These are phyloP conservation scores for Phallusia fumigata DNA, from an alignment of 23 tunicate species.

Conservation along the genomic window DNA sequence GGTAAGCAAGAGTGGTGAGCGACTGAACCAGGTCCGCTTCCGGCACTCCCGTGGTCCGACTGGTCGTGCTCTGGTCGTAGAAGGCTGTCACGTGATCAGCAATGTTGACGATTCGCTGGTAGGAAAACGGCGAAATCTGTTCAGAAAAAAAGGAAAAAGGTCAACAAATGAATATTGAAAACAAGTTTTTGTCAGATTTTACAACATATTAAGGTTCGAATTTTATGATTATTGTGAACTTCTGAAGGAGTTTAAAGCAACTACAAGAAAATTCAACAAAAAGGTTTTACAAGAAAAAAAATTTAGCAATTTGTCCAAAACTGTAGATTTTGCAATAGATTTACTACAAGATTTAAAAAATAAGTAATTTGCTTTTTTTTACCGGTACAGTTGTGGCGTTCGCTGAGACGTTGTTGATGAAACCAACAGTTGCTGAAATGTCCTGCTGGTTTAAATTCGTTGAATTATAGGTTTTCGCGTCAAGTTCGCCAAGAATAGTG, in stretches of 20 bases:
- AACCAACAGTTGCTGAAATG: neutral
- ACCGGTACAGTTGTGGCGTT: neutral
- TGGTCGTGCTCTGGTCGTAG: neutral
- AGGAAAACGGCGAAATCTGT: neutral
- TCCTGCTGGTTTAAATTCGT: neutral
- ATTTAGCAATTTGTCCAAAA: no score
- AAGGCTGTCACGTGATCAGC: slow-evolving; percentile 2
- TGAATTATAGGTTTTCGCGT: neutral
- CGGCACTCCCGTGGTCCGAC: neutral
- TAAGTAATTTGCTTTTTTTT: neutral
- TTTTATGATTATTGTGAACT: no score
- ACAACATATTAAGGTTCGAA: no score
- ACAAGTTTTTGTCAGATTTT: no score
- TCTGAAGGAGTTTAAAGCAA: no score
- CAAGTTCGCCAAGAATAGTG: neutral
- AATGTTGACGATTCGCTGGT: slow-evolving; percentile 2
- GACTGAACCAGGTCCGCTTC: neutral
- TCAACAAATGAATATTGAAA: no score
- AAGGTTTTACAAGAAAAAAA: no score
- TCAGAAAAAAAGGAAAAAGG: neutral
- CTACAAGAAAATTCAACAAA: no score
- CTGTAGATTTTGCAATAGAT: no score
- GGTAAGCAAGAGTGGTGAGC: neutral
- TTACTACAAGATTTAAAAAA: no score
- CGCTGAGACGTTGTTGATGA: neutral